Percentiles rank a stretch among this genome's conserved stretches.
Conservation (phyloP, 2,888 invertebrate species). For the Acrobasis consociella region DNA sequence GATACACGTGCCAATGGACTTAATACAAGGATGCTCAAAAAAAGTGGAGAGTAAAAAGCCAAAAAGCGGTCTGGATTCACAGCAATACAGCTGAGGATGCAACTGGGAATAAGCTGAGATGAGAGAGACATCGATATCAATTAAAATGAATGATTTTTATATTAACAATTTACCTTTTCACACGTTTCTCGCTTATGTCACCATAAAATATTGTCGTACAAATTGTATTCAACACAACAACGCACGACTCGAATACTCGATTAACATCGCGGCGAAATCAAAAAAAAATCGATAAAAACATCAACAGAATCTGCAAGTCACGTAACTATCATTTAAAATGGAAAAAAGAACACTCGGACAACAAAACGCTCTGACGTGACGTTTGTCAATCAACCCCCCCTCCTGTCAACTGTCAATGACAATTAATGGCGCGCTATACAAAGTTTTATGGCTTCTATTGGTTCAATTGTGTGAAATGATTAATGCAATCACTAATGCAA, state of each 20-base stretch:
- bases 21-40: no score
- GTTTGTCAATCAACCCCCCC: constrained; percentile 79
- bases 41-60: no score
- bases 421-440: constrained; percentile 78
- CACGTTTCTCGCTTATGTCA: constrained; percentile 1
- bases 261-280: constrained; percentile 19
- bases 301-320: constrained; percentile 52
- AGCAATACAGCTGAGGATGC: no score
- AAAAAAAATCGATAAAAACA: constrained; percentile 36
- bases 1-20: no score
- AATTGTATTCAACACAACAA: constrained; percentile 18
- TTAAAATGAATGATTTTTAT: constrained; percentile 1
- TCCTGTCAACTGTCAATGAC: constrained; percentile 79
- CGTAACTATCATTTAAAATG: constrained; percentile 46
- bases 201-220: constrained; percentile 21
- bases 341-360: constrained; percentile 45
- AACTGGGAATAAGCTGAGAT: not conserved
- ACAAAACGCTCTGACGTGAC: constrained; percentile 54
- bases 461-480: constrained; percentile 65
- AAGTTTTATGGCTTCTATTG: constrained; percentile 79
- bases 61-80: no score
- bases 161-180: constrained; percentile 2
- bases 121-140: not conserved
- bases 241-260: constrained; percentile 5
- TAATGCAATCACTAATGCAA: constrained; percentile 82